These are phyloP conservation scores for Shinisaurus crocodilurus DNA, from an alignment of 2,113 vertebrate genomes.

Conservation along the genomic window DNA sequence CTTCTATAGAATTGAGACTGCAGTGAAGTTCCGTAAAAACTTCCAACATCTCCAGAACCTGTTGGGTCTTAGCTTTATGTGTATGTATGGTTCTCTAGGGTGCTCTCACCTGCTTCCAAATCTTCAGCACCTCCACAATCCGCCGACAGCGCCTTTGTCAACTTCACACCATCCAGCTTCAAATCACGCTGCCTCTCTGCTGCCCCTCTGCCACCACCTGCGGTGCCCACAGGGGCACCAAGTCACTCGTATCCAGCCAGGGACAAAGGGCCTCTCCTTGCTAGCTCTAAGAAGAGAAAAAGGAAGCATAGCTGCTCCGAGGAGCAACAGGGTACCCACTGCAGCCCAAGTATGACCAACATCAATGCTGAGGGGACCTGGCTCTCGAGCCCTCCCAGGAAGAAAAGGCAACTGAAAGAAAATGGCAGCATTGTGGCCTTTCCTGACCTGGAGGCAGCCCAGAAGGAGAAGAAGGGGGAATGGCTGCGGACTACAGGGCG, in stretches of 20 bases:
- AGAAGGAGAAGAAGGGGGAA: background rate
- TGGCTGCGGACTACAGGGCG: background rate
- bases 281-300: slow-evolving; percentile 52
- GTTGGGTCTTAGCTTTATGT: background rate
- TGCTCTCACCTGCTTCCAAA: slow-evolving; percentile 73
- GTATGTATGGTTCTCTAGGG: slow-evolving; percentile 67
- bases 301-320: slow-evolving; percentile 57
- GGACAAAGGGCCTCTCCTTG: background rate
- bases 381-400: background rate
- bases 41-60: background rate
- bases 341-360: rapidly evolving
- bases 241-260: slow-evolving; percentile 17
- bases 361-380: rapidly evolving
- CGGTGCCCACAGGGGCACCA: background rate
- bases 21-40: background rate
- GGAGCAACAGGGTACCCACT: slow-evolving; percentile 30
- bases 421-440: rapidly evolving
- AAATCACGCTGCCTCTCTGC: slow-evolving; percentile 15
- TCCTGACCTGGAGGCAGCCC: rapidly evolving
- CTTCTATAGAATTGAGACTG: background rate
- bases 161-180: slow-evolving; percentile 6
- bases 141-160: slow-evolving; percentile 44
- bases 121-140: slow-evolving; percentile 63
- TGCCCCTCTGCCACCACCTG: background rate
- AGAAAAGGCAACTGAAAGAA: slow-evolving; percentile 20